Conservation (phyloP, 2,888 invertebrate species). For the Dicyrtoma fusca region DNA sequence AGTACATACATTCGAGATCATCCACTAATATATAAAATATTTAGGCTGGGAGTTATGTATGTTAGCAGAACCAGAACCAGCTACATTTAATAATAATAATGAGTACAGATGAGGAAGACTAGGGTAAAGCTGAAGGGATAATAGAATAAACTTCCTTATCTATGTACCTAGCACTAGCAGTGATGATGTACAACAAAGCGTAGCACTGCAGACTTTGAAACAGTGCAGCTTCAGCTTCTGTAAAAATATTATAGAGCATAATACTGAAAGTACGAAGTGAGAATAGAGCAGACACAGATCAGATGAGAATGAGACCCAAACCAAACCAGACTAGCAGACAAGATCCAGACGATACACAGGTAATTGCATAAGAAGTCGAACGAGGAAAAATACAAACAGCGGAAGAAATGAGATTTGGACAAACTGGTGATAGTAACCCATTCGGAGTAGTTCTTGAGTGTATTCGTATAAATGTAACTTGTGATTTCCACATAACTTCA, state of each 20-base stretch:
- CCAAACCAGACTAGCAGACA: background rate
- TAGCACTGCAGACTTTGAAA: no score
- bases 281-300: background rate
- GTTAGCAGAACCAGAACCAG: no score
- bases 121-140: no score
- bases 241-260: background rate
- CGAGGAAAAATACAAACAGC: constrained; percentile 37
- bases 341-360: constrained; percentile 24
- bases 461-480: constrained; percentile 17
- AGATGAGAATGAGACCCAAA: background rate
- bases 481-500: constrained; percentile 49
- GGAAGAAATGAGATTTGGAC: constrained; percentile 43
- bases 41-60: no score
- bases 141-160: no score
- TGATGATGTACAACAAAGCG: no score
- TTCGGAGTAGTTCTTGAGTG: background rate
- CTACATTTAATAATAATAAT: background rate
- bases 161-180: no score
- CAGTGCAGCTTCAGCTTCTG: no score
- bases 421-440: constrained; percentile 10
- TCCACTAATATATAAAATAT: no score
- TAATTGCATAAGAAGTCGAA: constrained; percentile 42
- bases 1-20: no score
- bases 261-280: background rate
- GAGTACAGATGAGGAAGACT: background rate